These are phyloP conservation scores for Tetragonisca angustula DNA, from an alignment of 2,888 invertebrate species.

Conservation along the genomic window DNA sequence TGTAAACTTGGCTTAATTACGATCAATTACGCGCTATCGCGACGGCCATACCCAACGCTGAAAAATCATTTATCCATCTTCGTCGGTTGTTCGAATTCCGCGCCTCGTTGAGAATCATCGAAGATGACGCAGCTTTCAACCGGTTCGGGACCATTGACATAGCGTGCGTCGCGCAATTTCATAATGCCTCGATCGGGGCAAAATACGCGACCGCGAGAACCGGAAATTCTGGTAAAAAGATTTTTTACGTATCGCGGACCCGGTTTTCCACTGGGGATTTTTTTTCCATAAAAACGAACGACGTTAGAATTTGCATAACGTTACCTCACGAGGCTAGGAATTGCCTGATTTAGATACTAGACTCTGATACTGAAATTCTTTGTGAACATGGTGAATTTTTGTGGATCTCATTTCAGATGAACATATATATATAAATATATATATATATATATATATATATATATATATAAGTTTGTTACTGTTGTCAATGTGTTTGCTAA, in stretches of 20 bases:
- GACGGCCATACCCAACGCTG: too few relatives aligned
- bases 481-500: background rate
- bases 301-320: background rate
- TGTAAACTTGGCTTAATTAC: background rate
- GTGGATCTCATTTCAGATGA: background rate
- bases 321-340: background rate
- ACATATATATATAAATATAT: background rate
- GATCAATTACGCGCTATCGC: background rate
- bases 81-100: background rate
- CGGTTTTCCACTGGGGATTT: background rate
- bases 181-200: background rate
- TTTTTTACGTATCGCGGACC: constrained; percentile 8
- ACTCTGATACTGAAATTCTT: background rate
- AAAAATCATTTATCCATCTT: background rate
- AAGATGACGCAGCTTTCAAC: background rate
- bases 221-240: constrained; percentile 38
- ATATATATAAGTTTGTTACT: too few relatives aligned
- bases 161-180: background rate
- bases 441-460: too few relatives aligned
- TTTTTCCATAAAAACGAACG: background rate
- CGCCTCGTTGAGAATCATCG: too few relatives aligned
- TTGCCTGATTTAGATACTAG: background rate
- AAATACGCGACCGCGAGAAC: constrained; percentile 22
- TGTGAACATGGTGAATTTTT: background rate
- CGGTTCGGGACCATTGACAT: constrained; percentile 6